phyloP scores from a whole-genome alignment of 1,140 invertebrate genomes.

The Zophobas morio region DNA sequence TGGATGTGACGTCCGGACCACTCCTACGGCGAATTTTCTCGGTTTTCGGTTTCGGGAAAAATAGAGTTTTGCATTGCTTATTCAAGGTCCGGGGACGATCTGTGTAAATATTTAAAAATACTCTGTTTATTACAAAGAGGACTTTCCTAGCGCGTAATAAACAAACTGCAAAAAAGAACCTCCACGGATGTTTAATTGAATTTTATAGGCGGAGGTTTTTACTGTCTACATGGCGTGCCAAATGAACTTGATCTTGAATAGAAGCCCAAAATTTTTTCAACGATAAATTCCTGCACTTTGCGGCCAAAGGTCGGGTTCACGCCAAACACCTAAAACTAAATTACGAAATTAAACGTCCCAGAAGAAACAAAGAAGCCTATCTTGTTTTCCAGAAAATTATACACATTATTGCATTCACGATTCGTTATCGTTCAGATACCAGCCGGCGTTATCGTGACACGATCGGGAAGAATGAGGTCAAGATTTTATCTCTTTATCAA shows the following conservation, averaged over 20 bases:
- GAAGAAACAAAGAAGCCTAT: no score
- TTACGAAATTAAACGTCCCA: no score
- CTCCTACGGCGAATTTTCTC: slow-evolving; percentile 1
- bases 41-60: slow-evolving; percentile 7
- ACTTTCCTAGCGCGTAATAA: slow-evolving; percentile 39
- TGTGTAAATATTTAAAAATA: slow-evolving; percentile 54
- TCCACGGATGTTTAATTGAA: background rate
- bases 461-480: no score
- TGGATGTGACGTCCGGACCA: slow-evolving; percentile 35
- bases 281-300: background rate
- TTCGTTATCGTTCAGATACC: no score
- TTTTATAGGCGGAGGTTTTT: background rate
- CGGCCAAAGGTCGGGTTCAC: background rate
- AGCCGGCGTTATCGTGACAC: no score
- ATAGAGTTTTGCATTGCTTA: slow-evolving; percentile 32
- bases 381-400: no score
- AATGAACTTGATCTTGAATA: slow-evolving; percentile 34
- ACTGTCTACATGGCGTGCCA: slow-evolving; percentile 2
- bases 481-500: no score
- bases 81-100: slow-evolving; percentile 51
- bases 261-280: background rate
- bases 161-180: slow-evolving; percentile 8
- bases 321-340: no score
- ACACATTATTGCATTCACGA: no score
- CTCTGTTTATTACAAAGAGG: slow-evolving; percentile 44